Evolutionary conservation across 2,113 vertebrate species (phyloP).

Genomic region (Orycteropus afer): DNA sequence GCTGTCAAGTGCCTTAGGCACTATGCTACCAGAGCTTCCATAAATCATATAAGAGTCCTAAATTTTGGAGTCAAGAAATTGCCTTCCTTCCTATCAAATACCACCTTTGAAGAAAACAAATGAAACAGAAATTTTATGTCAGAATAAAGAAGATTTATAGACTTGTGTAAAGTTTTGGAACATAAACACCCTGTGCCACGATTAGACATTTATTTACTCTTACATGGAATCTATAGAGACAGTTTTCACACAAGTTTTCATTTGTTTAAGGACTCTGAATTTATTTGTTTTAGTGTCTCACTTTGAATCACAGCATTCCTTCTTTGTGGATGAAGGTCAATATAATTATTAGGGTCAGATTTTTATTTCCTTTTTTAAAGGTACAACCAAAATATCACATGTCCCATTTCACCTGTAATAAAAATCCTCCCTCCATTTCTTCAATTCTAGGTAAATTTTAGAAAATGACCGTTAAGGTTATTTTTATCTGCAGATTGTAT

Average conservation of each 20-base stretch:
- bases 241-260: not conserved
- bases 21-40: too few species aligned
- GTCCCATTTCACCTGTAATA: slow-evolving; percentile 66
- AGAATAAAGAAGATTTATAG: not conserved
- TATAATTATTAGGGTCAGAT: not conserved
- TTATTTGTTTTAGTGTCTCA: not conserved
- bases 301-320: not conserved
- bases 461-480: slow-evolving; percentile 75
- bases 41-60: not conserved
- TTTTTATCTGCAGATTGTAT: slow-evolving; percentile 71
- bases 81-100: not conserved
- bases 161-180: not conserved
- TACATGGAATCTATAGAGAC: not conserved
- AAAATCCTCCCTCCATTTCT: slow-evolving; percentile 59
- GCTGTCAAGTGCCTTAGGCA: too few species aligned
- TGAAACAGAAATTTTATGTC: not conserved
- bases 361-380: slow-evolving; percentile 53
- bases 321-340: not conserved
- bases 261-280: not conserved
- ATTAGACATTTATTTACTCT: not conserved
- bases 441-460: slow-evolving; percentile 48
- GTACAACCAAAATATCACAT: slow-evolving; percentile 60
- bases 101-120: not conserved
- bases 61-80: not conserved
- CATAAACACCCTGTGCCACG: not conserved